Base-by-base conservation (phyloP, 2,888 invertebrate species). In the Sclerodermus sp. region DNA sequence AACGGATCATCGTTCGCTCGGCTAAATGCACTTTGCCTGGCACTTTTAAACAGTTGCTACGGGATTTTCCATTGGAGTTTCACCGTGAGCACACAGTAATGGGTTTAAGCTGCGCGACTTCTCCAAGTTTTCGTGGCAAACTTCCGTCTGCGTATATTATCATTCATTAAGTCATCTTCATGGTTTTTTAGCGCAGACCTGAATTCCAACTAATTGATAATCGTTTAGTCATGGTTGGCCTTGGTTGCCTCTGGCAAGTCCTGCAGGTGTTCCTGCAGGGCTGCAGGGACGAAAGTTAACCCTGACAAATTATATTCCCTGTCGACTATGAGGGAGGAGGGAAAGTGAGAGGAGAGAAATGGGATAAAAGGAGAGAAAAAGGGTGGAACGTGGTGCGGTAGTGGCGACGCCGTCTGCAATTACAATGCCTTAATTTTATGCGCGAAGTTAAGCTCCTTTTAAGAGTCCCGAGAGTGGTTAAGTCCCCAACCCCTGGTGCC, bases 351-450 rank as follows among this genome's bases (percentile, higher is more conserved):
- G 42, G n/a, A n/a, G 37, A 30, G 45, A 32, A 50, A 53, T 55
- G 38, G 52, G 14, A 8, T 30, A 29, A 12, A 18, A 34, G 6
- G 45, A 37, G 49, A 45, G 51, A 49, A 42, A 54, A 53, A 53
- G 55, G 45, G 53, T 46, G 49, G 29, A 36, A 47, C 39, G 46
- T 34, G 36, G 23, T 52, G 44, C 16, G 29, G 47, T 49, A 55
- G 60, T 53, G 62, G 63, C 60, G 59, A 63, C 60, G 66, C 62
- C 62, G 64, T 64, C 67, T 68, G 67, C 73, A 76, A 75, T 71
- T 71, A 67, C 74, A 68, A 73, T 74, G 70, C 73, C 66, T 73
- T 75, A 76, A 77, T 77, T 76, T 77, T 74, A 76, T 76, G 76
- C 76, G 62, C 61, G 49, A 75, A 75, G 74, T 77, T 76, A 72